Conservation (phyloP, 2,113 vertebrate species). For the Cyrtonyx montezumae region DNA sequence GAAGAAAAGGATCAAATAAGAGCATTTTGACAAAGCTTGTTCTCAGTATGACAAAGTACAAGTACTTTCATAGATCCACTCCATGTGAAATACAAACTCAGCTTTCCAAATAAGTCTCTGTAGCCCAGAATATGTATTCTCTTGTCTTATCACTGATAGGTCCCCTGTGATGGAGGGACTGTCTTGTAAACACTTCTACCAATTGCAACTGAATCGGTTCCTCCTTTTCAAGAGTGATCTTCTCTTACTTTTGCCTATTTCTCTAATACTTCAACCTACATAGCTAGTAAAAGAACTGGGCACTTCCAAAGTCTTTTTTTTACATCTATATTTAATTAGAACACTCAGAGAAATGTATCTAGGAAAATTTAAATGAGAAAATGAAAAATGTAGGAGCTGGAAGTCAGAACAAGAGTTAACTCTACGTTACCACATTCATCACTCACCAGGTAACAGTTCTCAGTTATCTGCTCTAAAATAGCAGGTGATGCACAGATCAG, state of each 20-base stretch:
- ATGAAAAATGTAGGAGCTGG: background rate
- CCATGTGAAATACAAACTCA: background rate
- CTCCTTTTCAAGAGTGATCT: background rate
- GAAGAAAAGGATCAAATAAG: background rate
- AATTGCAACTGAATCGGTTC: rapidly evolving
- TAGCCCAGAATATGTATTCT: background rate
- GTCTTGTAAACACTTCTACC: background rate
- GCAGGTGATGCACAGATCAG: background rate
- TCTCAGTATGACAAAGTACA: background rate
- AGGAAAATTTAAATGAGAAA: background rate
- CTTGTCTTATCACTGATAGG: background rate
- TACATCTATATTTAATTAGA: background rate
- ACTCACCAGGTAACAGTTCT: background rate
- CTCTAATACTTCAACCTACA: no score
- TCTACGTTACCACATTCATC: background rate
- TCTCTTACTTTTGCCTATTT: background rate
- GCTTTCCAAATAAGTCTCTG: background rate
- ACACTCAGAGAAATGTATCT: background rate
- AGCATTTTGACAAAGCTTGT: background rate
- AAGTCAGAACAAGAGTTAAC: background rate
- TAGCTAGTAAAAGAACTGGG: background rate
- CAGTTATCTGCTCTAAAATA: background rate
- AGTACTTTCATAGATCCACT: background rate
- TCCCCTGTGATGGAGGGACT: rapidly evolving
- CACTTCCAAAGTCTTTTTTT: background rate